A percentile compares a stretch with the other conserved stretches of the same genome.
Conservation (phyloP, 2,797 vertebrate species). For the Eospalax fontanierii region DNA sequence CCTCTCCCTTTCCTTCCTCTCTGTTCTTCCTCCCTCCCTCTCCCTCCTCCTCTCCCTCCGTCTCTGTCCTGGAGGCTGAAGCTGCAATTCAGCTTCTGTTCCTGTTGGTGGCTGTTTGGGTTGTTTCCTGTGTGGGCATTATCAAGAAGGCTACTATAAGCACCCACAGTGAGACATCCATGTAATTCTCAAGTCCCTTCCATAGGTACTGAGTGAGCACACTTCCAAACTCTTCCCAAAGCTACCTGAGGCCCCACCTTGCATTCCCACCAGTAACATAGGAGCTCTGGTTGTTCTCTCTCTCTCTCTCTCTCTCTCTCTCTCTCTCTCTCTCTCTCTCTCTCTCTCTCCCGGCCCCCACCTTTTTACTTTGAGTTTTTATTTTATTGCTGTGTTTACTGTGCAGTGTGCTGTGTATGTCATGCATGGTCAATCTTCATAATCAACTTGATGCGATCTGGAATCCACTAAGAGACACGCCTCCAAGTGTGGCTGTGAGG, state of each 20-base stretch:
- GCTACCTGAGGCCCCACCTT: fast-evolving
- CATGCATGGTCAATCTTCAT: background rate
- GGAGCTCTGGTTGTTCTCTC: fast-evolving
- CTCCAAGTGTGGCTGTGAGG: background rate
- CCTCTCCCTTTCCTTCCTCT: no score
- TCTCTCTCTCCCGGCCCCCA: no score
- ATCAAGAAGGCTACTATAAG: no score
- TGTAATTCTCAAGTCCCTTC: background rate
- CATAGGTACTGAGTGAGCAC: fast-evolving
- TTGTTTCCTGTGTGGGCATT: background rate
- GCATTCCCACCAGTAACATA: background rate
- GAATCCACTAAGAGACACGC: background rate
- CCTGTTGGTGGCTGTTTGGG: background rate
- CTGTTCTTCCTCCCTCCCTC: no score
- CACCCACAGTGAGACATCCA: background rate
- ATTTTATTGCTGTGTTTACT: no score
- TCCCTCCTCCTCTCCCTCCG: no score
- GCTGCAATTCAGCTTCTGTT: background rate
- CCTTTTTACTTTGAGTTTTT: background rate
- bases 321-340: no score
- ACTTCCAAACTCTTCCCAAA: no score
- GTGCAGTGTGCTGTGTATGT: no score
- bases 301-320: no score
- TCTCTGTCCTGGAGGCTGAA: background rate
- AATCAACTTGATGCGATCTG: background rate